These are phyloP conservation scores for Harmothoe impar DNA, from an alignment of 2,888 invertebrate genomes.

Conservation along the genomic window DNA sequence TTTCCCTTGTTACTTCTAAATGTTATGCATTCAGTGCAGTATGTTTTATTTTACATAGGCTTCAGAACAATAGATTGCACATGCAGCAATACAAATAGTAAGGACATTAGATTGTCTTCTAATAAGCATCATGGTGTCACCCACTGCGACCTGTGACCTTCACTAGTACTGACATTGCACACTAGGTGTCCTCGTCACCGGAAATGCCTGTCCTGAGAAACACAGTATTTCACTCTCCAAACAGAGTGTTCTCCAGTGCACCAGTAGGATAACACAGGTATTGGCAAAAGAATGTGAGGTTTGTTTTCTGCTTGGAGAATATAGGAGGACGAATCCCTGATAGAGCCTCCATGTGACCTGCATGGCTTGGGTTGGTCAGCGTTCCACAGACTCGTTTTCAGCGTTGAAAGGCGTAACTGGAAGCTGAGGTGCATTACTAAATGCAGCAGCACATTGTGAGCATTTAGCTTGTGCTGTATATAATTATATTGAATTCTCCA, in stretches of 20 bases:
- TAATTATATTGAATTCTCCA: no score
- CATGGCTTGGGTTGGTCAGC: no score
- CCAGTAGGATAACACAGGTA: background rate
- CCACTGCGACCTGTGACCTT: slow-evolving; percentile 15
- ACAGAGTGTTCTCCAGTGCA: background rate
- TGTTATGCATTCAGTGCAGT: no score
- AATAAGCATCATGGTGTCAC: no score
- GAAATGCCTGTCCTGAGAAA: slow-evolving; percentile 22
- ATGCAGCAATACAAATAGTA: no score
- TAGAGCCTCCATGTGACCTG: background rate
- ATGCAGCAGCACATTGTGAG: no score
- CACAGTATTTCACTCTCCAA: background rate
- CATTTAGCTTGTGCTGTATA: no score
- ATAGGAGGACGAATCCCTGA: background rate
- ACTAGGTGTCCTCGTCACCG: background rate
- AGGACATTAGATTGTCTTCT: no score
- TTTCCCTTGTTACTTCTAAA: no score
- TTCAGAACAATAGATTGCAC: no score
- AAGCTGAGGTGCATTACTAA: background rate
- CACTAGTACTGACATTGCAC: background rate
- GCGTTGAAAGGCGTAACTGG: background rate
- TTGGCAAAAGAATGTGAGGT: background rate
- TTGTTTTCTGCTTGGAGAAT: background rate
- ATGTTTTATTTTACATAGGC: no score
- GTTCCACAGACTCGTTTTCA: background rate